phyloP scores from a whole-genome alignment of 2,113 vertebrate genomes.

The Cavia aperea region DNA sequence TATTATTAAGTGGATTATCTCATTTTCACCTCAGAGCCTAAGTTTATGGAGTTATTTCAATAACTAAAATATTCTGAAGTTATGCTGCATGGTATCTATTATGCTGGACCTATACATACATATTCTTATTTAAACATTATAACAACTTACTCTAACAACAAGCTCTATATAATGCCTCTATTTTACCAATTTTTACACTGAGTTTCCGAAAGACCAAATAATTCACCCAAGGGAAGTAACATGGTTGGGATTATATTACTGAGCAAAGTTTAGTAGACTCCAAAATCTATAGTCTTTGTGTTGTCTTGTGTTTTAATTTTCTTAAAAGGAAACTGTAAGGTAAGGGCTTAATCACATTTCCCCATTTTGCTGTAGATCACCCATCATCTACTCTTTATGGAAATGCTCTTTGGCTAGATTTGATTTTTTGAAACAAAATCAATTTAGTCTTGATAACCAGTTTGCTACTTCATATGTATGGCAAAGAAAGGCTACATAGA shows the following conservation, averaged over 20 bases:
- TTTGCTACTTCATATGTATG: not conserved
- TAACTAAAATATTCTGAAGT: not conserved
- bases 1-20: not conserved
- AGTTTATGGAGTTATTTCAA: not conserved
- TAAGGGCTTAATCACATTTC: not conserved
- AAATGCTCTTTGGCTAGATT: not conserved
- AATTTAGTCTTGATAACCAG: not conserved
- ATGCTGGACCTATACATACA: not conserved
- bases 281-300: not conserved
- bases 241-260: not conserved
- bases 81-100: not conserved
- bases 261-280: not conserved
- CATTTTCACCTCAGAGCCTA: constrained; percentile 3
- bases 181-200: not conserved
- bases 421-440: constrained; percentile 4
- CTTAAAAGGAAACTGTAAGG: not conserved
- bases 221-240: not conserved
- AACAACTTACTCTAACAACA: not conserved
- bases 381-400: not conserved
- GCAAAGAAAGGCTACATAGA: not conserved
- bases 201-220: not conserved
- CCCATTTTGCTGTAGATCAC: not conserved
- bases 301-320: not conserved
- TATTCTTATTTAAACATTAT: constrained; percentile 27
- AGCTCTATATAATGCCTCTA: not conserved